Evolutionary conservation across 2,113 vertebrate species (phyloP).

Genomic region (Syrrhaptes paradoxus): DNA sequence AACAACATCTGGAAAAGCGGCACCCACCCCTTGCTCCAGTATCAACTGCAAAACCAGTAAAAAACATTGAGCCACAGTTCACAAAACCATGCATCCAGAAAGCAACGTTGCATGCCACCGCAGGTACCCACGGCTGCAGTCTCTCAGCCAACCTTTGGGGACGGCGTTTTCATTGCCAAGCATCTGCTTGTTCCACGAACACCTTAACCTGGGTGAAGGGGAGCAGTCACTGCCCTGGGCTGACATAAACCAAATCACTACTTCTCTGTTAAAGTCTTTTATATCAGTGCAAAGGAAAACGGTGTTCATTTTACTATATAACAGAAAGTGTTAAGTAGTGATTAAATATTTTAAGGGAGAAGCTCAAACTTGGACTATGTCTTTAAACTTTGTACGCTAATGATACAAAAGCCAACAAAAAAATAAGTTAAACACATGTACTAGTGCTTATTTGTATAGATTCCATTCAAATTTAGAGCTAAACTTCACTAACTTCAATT

Average conservation of each 20-base stretch:
- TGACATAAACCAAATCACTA: background rate
- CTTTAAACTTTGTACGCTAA: background rate
- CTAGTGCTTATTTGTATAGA: background rate
- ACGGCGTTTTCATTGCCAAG: background rate
- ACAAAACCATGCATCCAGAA: background rate
- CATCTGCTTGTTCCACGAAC: background rate
- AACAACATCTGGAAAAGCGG: background rate
- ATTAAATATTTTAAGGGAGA: background rate
- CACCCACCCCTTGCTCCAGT: background rate
- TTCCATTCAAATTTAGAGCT: background rate
- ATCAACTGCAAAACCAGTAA: background rate
- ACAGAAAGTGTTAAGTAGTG: background rate
- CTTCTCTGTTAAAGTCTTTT: background rate
- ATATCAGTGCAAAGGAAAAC: background rate
- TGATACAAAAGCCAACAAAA: background rate
- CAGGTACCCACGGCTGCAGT: background rate
- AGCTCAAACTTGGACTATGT: background rate
- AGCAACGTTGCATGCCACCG: rapidly evolving
- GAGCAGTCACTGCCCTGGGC: background rate
- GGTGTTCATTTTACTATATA: background rate
- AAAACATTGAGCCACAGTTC: background rate
- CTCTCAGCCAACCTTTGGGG: background rate
- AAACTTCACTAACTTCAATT: background rate
- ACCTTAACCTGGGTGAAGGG: background rate
- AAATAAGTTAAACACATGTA: background rate